Evolutionary conservation across 2,113 vertebrate genomes (phyloP).

Genomic region (Scalopus aquaticus): DNA sequence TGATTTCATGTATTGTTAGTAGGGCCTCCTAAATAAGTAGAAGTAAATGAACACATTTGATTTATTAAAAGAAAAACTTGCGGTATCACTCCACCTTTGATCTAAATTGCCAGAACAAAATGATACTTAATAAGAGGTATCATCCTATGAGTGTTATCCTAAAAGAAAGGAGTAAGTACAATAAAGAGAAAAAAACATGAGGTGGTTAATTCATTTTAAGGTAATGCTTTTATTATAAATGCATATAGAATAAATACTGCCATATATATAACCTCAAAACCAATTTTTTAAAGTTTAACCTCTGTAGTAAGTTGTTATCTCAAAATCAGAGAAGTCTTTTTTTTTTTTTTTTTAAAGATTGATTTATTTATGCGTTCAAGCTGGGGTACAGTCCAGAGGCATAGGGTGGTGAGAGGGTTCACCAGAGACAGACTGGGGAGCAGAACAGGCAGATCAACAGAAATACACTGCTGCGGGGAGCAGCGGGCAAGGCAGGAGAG

Average conservation of each 20-base stretch:
- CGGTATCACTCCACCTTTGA: background rate
- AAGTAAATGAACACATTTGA: background rate
- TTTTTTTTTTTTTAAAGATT: too few species aligned
- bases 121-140: background rate
- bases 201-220: background rate
- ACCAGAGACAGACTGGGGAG: too few species aligned
- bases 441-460: too few species aligned
- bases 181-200: background rate
- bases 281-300: background rate
- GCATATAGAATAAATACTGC: background rate
- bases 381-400: too few species aligned
- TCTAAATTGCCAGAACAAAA: constrained; percentile 3
- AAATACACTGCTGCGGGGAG: too few species aligned
- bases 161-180: background rate
- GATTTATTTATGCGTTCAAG: too few species aligned
- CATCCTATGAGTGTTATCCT: background rate
- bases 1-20: background rate
- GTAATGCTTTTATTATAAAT: background rate
- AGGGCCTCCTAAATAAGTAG: background rate
- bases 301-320: background rate
- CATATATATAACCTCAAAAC: background rate
- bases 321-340: background rate
- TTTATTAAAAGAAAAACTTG: constrained; percentile 22
- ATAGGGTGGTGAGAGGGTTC: too few species aligned
- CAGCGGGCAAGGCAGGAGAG: too few species aligned